These are phyloP conservation scores for Nephrotoma guestfalica DNA, from an alignment of 2,888 invertebrate genomes.

Conservation along the genomic window DNA sequence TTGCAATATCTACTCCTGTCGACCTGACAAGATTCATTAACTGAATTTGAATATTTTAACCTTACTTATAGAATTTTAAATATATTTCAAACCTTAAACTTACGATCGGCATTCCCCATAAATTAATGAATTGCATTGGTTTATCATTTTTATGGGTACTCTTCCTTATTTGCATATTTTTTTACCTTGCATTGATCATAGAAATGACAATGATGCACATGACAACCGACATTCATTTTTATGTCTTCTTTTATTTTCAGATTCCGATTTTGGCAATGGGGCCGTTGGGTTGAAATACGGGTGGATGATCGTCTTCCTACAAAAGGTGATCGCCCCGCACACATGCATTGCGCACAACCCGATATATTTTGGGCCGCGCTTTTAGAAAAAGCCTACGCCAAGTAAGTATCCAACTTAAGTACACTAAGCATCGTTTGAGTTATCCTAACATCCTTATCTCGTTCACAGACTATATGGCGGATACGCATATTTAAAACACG, in stretches of 20 bases:
- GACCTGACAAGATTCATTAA: too few relatives aligned
- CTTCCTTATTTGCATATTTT: too few relatives aligned
- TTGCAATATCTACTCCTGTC: too few relatives aligned
- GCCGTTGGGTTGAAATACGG: slow-evolving; percentile 57
- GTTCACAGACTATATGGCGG: slow-evolving; percentile 45
- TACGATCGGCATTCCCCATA: too few relatives aligned
- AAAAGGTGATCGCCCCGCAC: slow-evolving; percentile 46
- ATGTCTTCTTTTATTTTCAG: slow-evolving; percentile 25
- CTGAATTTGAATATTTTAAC: too few relatives aligned
- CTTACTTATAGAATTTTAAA: too few relatives aligned
- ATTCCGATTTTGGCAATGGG: slow-evolving; percentile 69
- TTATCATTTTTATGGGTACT: background rate
- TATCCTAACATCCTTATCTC: background rate
- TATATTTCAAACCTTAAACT: too few relatives aligned
- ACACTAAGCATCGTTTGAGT: background rate
- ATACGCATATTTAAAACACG: slow-evolving; percentile 47
- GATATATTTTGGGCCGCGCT: slow-evolving; percentile 63
- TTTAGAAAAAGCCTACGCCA: slow-evolving; percentile 68
- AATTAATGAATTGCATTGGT: background rate
- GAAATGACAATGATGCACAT: too few relatives aligned
- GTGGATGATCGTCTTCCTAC: slow-evolving; percentile 65
- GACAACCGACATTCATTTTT: too few relatives aligned
- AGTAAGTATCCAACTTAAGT: slow-evolving; percentile 35
- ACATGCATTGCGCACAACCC: slow-evolving; percentile 35
- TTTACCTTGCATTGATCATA: too few relatives aligned